These are phyloP conservation scores for Hippocampus zosterae DNA, from an alignment of 2,113 vertebrate species.

Conservation along the genomic window DNA sequence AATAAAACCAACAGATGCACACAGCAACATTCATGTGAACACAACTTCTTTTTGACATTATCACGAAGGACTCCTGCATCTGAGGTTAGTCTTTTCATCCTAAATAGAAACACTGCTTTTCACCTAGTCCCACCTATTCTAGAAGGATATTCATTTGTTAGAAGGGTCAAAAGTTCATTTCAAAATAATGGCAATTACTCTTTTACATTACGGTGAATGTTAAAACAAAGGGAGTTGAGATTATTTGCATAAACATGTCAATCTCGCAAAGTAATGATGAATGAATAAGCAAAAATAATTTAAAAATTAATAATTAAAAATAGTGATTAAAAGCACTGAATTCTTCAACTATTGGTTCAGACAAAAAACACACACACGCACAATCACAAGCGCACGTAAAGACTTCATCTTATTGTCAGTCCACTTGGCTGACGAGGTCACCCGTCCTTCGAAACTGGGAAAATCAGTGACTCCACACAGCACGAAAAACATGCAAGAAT, in stretches of 20 bases:
- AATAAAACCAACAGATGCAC: too few species aligned
- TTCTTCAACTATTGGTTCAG: background rate
- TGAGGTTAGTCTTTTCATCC: background rate
- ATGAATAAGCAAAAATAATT: background rate
- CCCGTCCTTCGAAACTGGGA: too few species aligned
- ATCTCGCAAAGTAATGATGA: background rate
- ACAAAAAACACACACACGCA: background rate
- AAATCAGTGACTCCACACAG: too few species aligned
- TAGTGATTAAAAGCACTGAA: background rate
- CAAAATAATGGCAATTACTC: slow-evolving; percentile 15
- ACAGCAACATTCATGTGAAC: background rate
- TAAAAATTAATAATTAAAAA: too few species aligned
- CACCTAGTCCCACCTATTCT: slow-evolving; percentile 23
- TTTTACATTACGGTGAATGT: background rate
- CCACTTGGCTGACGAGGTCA: background rate
- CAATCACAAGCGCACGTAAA: background rate
- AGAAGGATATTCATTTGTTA: background rate
- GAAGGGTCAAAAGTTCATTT: slow-evolving; percentile 42
- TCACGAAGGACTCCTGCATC: background rate
- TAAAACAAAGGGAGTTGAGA: background rate
- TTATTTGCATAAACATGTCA: background rate
- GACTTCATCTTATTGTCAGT: background rate
- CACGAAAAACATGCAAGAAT: too few species aligned
- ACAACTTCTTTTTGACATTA: background rate
- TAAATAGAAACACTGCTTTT: background rate